phyloP scores from a whole-genome alignment of 2,113 vertebrate species.

The Corynorhinus townsendii region DNA sequence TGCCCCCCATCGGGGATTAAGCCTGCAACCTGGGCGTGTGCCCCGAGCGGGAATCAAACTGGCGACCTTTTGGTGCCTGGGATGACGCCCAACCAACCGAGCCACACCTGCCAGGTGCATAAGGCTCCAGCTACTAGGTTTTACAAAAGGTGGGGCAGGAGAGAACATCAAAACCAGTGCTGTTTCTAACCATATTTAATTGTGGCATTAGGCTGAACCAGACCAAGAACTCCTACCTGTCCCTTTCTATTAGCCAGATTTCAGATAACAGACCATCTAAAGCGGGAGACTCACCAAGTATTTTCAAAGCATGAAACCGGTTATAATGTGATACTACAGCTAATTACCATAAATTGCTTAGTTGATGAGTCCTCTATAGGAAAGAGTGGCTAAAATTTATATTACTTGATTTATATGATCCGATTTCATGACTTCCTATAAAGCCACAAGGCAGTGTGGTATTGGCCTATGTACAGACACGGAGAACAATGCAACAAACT shows the following conservation, averaged over 20 bases:
- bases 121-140: not conserved
- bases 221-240: not conserved
- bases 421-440: not conserved
- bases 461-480: rapidly evolving
- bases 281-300: not conserved
- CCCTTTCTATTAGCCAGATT: not conserved
- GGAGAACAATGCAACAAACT: not conserved
- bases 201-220: not conserved
- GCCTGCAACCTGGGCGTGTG: no score
- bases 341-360: not conserved
- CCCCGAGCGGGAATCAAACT: no score
- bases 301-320: not conserved
- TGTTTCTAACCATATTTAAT: not conserved
- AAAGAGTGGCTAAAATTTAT: not conserved
- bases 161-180: not conserved
- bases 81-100: no score
- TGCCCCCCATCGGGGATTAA: no score
- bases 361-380: not conserved
- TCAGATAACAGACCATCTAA: not conserved
- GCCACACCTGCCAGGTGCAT: no score
- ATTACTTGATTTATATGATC: not conserved
- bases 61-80: no score
- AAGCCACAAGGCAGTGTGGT: not conserved
- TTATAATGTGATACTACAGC: not conserved
- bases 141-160: not conserved